A percentile compares a stretch with the other conserved stretches of the same genome.
Evolutionary conservation across 1,140 invertebrate species (phyloP).

Genomic region (Leptoteleia sp.): DNA sequence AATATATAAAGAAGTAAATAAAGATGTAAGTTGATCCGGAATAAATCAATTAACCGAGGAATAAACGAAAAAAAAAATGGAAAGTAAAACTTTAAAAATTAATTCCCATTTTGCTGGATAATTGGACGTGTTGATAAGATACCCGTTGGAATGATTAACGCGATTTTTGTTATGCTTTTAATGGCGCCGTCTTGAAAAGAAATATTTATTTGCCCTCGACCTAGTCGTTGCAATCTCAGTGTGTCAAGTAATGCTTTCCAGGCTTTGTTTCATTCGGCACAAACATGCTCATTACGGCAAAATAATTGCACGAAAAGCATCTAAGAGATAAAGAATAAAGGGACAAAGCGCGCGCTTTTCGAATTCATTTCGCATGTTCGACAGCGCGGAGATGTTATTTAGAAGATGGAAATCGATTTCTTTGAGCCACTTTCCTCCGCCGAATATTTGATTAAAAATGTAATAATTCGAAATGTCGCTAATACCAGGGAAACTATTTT

Average conservation of each 20-base stretch:
- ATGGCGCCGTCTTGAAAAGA: constrained; percentile 24
- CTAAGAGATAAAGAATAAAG: constrained; percentile 38
- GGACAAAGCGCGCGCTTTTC: constrained; percentile 10
- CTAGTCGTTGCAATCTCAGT: constrained; percentile 24
- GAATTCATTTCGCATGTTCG: constrained; percentile 46
- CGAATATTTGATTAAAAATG: constrained; percentile 30
- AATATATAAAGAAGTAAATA: too few relatives aligned
- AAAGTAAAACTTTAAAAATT: too few relatives aligned
- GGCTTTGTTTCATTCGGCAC: constrained; percentile 40
- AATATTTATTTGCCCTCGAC: constrained; percentile 57
- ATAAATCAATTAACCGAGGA: too few relatives aligned
- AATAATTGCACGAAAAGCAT: constrained; percentile 53
- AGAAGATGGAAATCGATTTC: constrained; percentile 49
- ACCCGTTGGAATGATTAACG: too few relatives aligned
- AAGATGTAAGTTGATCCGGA: too few relatives aligned
- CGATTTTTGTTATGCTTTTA: constrained; percentile 15
- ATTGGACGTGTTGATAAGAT: too few relatives aligned
- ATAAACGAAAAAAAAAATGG: too few relatives aligned
- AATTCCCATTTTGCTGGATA: too few relatives aligned
- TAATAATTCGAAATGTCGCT: constrained; percentile 38
- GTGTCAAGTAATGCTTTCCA: constrained; percentile 49
- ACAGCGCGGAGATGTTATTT: constrained; percentile 35
- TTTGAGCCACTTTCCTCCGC: neutral
- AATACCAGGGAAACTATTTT: too few relatives aligned
- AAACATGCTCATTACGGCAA: constrained; percentile 51